Percentiles rank a stretch among this genome's conserved stretches.
Conservation (phyloP, 2,113 vertebrate genomes). For the Eubucco bourcierii region DNA sequence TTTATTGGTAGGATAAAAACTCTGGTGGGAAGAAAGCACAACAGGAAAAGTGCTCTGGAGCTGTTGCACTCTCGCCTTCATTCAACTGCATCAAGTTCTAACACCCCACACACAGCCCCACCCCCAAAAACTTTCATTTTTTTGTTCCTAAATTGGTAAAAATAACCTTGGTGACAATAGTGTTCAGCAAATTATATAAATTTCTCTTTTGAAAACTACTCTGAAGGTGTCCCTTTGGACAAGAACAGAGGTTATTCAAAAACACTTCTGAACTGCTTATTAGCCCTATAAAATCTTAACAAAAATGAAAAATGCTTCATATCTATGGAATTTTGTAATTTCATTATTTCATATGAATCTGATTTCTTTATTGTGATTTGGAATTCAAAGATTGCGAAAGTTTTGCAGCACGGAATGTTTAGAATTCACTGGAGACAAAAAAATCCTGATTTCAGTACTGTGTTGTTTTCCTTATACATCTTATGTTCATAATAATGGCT, state of each 20-base stretch:
- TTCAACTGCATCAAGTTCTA: neutral
- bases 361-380: neutral
- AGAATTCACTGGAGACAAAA: neutral
- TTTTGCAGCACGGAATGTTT: neutral
- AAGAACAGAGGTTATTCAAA: neutral
- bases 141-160: neutral
- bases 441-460: neutral
- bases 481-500: neutral
- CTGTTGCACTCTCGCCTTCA: neutral
- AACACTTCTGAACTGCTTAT: neutral
- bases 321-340: neutral
- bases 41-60: neutral
- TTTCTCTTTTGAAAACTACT: neutral
- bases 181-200: neutral
- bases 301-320: neutral
- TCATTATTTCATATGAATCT: neutral
- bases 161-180: neutral
- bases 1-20: neutral
- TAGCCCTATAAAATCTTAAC: neutral
- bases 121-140: neutral
- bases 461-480: neutral
- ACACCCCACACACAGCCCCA: neutral
- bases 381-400: neutral
- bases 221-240: neutral
- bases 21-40: accelerated